Conservation (phyloP, 2,113 vertebrate species). For the Hepsetus odoe region DNA sequence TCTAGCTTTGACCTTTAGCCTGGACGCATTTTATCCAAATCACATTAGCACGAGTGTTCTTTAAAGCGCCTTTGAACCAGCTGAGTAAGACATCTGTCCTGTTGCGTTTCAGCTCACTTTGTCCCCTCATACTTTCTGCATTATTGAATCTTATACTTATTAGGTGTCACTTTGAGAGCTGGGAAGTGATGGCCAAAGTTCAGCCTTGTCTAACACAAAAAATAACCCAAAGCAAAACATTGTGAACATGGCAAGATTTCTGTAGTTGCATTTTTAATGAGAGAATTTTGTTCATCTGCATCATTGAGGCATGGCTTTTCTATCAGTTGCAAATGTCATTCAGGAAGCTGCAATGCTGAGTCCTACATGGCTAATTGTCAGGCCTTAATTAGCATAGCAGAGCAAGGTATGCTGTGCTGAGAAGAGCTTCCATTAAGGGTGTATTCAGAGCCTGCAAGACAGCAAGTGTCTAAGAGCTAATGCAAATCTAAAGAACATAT, state of each 20-base stretch:
- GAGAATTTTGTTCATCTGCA: slow-evolving; percentile 68
- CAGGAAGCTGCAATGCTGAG: slow-evolving; percentile 70
- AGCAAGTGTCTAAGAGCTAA: slow-evolving; percentile 51
- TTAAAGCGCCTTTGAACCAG: slow-evolving; percentile 71
- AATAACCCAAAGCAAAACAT: not conserved
- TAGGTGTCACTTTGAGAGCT: slow-evolving; percentile 25
- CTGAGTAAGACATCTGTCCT: slow-evolving; percentile 76
- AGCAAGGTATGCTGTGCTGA: slow-evolving; percentile 59
- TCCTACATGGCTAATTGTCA: slow-evolving; percentile 67
- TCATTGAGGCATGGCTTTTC: slow-evolving; percentile 64
- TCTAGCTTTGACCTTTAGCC: slow-evolving; percentile 76
- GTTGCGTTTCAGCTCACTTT: slow-evolving; percentile 66
- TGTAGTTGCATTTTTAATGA: slow-evolving; percentile 40
- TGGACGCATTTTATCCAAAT: slow-evolving; percentile 80
- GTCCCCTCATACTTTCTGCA: slow-evolving; percentile 30
- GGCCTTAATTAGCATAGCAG: slow-evolving; percentile 69
- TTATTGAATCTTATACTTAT: slow-evolving; percentile 49
- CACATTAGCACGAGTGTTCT: slow-evolving; percentile 75
- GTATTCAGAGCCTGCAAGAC: slow-evolving; percentile 42
- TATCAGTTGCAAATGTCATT: slow-evolving; percentile 71
- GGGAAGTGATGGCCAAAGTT: slow-evolving; percentile 38
- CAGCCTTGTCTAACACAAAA: slow-evolving; percentile 23
- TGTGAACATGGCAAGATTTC: slow-evolving; percentile 11
- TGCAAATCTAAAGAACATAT: slow-evolving; percentile 52
- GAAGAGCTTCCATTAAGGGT: slow-evolving; percentile 51